A percentile compares a stretch with the other conserved stretches of the same genome.
Conservation (phyloP, 2,888 invertebrate genomes). For the Drosophila antonietae region DNA sequence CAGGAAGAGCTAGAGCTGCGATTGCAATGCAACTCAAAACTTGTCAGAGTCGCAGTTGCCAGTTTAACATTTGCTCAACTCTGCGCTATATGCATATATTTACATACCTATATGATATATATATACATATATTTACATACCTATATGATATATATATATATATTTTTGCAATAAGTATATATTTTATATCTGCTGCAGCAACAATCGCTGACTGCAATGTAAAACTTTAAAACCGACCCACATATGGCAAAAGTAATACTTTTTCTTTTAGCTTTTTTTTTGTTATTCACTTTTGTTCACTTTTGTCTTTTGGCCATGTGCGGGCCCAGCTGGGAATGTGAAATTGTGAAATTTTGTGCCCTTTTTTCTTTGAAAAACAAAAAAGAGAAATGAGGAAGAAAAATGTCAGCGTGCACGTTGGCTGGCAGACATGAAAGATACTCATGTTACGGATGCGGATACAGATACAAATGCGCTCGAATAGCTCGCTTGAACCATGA, state of each 20-base stretch:
- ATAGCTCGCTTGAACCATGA: constrained; percentile 36
- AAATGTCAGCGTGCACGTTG: constrained; percentile 32
- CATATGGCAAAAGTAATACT: constrained; percentile 8
- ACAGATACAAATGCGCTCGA: constrained; percentile 34
- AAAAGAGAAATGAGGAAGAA: not conserved
- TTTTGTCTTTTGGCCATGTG: not conserved
- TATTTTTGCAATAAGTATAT: constrained; percentile 10
- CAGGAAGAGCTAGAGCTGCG: not conserved
- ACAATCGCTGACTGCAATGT: constrained; percentile 4
- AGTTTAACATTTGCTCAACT: not conserved
- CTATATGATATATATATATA: not conserved
- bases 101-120: not conserved
- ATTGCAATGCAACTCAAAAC: not conserved
- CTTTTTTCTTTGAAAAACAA: constrained; percentile 14
- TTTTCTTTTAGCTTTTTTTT: not conserved
- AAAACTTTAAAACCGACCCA: constrained; percentile 20
- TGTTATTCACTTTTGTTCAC: not conserved
- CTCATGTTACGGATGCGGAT: constrained; percentile 28
- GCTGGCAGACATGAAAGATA: constrained; percentile 18
- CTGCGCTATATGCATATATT: not conserved
- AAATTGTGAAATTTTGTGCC: constrained; percentile 25
- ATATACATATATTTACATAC: not conserved
- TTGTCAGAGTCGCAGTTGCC: not conserved
- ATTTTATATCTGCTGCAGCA: not conserved
- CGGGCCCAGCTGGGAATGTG: constrained; percentile 25